Conservation (phyloP, 2,888 invertebrate species). For the Ethmia dodecea region DNA sequence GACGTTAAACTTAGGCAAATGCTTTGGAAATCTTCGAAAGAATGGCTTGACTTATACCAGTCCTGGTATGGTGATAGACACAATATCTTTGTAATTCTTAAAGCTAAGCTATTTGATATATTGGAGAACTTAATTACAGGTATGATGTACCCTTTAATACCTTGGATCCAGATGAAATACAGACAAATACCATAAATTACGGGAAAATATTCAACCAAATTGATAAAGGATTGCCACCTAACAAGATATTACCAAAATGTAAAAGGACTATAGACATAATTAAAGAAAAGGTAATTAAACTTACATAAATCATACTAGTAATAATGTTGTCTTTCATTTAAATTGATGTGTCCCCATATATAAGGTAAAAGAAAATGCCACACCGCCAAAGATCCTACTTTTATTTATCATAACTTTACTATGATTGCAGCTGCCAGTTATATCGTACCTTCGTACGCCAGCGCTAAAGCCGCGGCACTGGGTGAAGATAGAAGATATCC, state of each 20-base stretch:
- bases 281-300: constrained; percentile 84
- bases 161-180: constrained; percentile 86
- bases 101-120: too few species aligned
- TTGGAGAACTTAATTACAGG: too few species aligned
- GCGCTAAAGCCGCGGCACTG: constrained; percentile 89
- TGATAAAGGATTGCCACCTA: constrained; percentile 89
- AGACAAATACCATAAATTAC: constrained; percentile 80
- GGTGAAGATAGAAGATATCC: constrained; percentile 86
- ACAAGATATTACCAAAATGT: constrained; percentile 86
- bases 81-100: too few species aligned
- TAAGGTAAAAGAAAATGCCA: background rate
- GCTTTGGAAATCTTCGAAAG: constrained; percentile 87
- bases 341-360: background rate
- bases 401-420: constrained; percentile 18
- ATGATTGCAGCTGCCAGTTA: constrained; percentile 86
- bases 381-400: background rate
- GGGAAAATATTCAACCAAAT: constrained; percentile 85
- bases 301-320: too few species aligned
- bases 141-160: constrained; percentile 76
- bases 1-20: constrained; percentile 88
- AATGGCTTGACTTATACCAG: constrained; percentile 82
- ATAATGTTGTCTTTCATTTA: background rate
- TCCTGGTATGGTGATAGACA: constrained; percentile 85
- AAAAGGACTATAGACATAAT: constrained; percentile 87
- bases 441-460: constrained; percentile 89